Base-by-base conservation (phyloP, 2,113 vertebrate genomes). In the Chamaetylas fuelleborni region DNA sequence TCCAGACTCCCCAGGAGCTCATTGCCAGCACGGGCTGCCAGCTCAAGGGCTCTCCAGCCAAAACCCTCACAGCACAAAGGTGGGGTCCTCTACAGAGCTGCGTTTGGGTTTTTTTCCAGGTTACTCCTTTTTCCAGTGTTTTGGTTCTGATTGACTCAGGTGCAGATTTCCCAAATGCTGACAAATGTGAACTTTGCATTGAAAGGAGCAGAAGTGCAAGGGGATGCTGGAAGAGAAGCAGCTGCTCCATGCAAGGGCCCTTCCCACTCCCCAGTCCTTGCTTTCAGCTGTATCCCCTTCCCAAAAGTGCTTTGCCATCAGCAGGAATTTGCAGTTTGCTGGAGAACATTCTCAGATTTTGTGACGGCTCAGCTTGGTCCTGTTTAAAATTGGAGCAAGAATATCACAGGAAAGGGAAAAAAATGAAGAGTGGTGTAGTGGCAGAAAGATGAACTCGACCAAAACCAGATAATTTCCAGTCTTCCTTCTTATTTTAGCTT, bases 401-500 rank as follows among this genome's bases (percentile, higher is more conserved):
- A 40, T 6, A 34, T 81, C 42, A 58, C 9, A 80, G 33, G 36
- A 65, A 91, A 78, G 25, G 36, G 28, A 25, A 19, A 84, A 76
- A 84, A 86, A 54, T 0, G 12, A 34, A 69, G 29, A 93, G 53
- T 34, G 3, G 48, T 24, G 23, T n/a, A 8, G 6, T 93, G 88
- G 66, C 83, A 95, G 71, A 62, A 70, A 45, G 73, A 90, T 45
- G 62, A 92, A 80, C 57, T 50, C 91, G 73, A 72, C 81, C 50
- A 29, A 88, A 92, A 48, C 36, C 81, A 79, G 86, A 71, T 89
- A 24, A 70, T 90, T 91, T 62, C 62, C 90, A 90, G 58, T 38
- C 70, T 69, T 47, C 45, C 54, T 88, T 57, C 57, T 82, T 65
- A 80, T 85, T 96, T 86, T 91, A 95, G 84, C 80, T 85, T 43